Base-by-base conservation (phyloP, 2,797 vertebrate species). In the Tokudaia tokunoshimensis region DNA sequence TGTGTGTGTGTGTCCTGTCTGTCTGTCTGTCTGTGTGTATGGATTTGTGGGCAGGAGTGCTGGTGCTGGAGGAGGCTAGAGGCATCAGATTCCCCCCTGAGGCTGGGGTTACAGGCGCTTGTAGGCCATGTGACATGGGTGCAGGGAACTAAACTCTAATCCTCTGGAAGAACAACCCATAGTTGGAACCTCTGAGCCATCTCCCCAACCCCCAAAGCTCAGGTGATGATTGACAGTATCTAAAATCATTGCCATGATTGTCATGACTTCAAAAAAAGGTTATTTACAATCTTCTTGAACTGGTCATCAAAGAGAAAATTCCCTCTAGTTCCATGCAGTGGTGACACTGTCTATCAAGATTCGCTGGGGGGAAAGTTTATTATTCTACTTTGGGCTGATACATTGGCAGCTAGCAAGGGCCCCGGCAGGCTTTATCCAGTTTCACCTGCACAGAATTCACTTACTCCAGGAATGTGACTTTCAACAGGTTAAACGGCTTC, bases 211-310 rank as follows among this genome's bases (percentile, higher is more conserved):
- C 41, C 17, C 41, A 15, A 90, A 90, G 22, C 82, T 61, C 75
- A 84, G 72, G 72, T 79, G 61, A 59, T 83, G 79, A 88, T 85
- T 76, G 31, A 94, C 24, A 34, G 8, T 79, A 90, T 76, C 91
- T 93, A 75, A 95, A 95, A 79, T 88, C 34, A 79, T n/a, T 86
- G 67, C 41, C 76, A 89, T 47, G n/a, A 79, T n/a, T 86, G 67
- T 47, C 76, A 89, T 47, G n/a, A 89, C 70, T 80, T 75, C 9
- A 41, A 44, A n/a, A 92, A 65, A 92, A 89, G 44, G 44, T 17
- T 63, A 90, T 95, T 98, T 95, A 87, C 47, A 94, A 55, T 95
- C 95, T 83, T 70, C 94, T 91, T 59, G 75, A 95, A 87, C 50
- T 74, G 72, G 76, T 97, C 89, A 94, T 93, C 82, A 90, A 92